A percentile compares a stretch with the other conserved stretches of the same genome.
phyloP scores from a whole-genome alignment of 2,797 vertebrate species.

The Scyliorhinus canicula region DNA sequence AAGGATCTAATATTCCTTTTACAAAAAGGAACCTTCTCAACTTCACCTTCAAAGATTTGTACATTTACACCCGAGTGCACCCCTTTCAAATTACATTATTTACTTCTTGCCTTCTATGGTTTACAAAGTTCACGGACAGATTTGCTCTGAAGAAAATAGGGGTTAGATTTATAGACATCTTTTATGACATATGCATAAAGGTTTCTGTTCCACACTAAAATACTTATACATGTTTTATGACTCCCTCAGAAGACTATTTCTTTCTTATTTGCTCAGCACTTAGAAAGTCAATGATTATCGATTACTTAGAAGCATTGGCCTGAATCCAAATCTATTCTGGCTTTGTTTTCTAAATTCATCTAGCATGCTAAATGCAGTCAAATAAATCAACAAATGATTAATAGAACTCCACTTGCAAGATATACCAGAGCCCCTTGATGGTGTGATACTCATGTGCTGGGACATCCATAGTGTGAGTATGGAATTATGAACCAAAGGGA shows the following conservation, averaged over 20 bases:
- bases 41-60: too few relatives aligned
- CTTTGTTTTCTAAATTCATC: slow-evolving; percentile 9
- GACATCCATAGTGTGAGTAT: not conserved
- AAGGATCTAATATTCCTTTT: too few relatives aligned
- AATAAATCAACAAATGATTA: slow-evolving; percentile 18
- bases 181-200: not conserved
- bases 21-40: too few relatives aligned
- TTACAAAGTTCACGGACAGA: too few relatives aligned
- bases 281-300: slow-evolving; percentile 10
- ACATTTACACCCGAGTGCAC: too few relatives aligned
- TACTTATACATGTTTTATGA: not conserved
- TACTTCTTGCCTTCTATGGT: too few relatives aligned
- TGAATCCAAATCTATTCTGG: not conserved
- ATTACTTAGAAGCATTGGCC: not conserved
- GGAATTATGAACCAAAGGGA: not conserved
- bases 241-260: not conserved
- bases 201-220: not conserved
- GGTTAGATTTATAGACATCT: not conserved
- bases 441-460: not conserved
- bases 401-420: not conserved
- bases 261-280: slow-evolving; percentile 15
- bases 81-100: too few relatives aligned
- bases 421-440: not conserved
- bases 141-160: not conserved
- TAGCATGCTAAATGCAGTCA: not conserved